Base-by-base conservation (phyloP, 2,113 vertebrate species). In the Scytalopus superciliaris region DNA sequence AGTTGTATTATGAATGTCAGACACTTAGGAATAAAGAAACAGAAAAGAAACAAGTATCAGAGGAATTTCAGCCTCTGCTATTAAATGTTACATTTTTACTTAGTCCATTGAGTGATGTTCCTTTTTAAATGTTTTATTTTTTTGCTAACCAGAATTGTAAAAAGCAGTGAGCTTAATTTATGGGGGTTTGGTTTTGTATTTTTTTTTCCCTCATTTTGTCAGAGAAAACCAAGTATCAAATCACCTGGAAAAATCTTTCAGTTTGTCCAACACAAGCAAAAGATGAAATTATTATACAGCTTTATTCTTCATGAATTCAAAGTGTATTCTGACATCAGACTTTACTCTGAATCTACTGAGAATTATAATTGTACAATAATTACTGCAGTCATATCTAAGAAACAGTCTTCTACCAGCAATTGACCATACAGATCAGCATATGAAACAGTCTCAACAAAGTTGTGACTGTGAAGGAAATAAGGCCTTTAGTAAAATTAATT, bases 101-200 rank as follows among this genome's bases (percentile, higher is more conserved):
- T 89, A 62, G 4, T 89, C 30, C 2, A 68, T 89, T 30, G 14
- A 79, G 6, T 55, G 18, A 59, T 27, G 17, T 37, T 72, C 6
- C 8, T 39, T 69, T 89, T 42, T 8, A 64, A 64, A 50, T 69
- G 5, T 17, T 67, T 45, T 55, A 18, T 25, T 66, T 21, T 66
- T 85, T 66, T 85, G 9, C 2, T 60, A 66, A 44, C 11, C 35
- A 37, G 68, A 84, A 72, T 10, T 31, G 2, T 31, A 80, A 45
- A 31, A 76, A 8, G 0, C 13, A 59, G 5, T 30, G 6, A 60
- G 13, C 37, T 64, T 60, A 60, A 60, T 56, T 59, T 60, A 55
- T 10, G n/a, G n/a, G n/a, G n/a, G n/a, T n/a, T n/a, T n/a, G n/a
- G 5, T 0, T 7, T 52, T 14, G 14, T 28, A 10, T 22, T 1